These are phyloP conservation scores for Allacma fusca DNA, from an alignment of 2,888 invertebrate species.

Conservation along the genomic window DNA sequence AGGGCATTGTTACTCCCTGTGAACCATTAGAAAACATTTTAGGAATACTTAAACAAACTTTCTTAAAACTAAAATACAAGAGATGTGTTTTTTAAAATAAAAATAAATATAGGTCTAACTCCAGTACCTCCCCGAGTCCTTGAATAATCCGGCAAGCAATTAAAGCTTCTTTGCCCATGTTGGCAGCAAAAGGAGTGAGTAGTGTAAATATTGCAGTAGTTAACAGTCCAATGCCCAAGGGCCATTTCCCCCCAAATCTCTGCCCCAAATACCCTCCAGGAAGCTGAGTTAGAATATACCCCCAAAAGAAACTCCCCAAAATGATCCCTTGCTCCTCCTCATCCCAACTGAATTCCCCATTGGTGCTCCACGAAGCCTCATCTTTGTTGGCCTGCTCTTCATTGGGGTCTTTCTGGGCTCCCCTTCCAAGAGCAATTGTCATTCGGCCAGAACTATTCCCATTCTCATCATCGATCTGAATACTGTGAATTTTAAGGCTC, in stretches of 20 bases:
- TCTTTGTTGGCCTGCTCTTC: no score
- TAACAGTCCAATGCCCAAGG: slow-evolving; percentile 51
- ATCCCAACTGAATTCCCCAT: slow-evolving; percentile 49
- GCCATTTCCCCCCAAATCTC: slow-evolving; percentile 49
- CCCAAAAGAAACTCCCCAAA: slow-evolving; percentile 58
- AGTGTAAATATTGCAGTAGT: slow-evolving; percentile 62
- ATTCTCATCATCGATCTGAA: slow-evolving; percentile 26
- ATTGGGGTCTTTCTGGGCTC: no score
- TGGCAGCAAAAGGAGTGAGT: slow-evolving; percentile 66
- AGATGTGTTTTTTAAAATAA: no score
- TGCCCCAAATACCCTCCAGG: slow-evolving; percentile 54
- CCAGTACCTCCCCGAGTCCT: slow-evolving; percentile 64
- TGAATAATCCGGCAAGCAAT: slow-evolving; percentile 65
- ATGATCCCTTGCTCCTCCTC: slow-evolving; percentile 49
- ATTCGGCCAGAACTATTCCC: neutral
- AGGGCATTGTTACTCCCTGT: slow-evolving; percentile 45
- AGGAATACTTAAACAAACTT: no score
- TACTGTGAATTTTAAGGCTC: neutral
- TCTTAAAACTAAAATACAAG: no score
- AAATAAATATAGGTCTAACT: neutral
- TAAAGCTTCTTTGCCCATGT: slow-evolving; percentile 63
- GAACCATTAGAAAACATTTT: neutral
- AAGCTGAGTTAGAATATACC: slow-evolving; percentile 56
- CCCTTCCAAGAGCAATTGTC: no score
- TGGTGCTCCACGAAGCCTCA: neutral